A percentile compares a stretch with the other conserved stretches of the same genome.
These are phyloP conservation scores for Alligator mississippiensis DNA, from an alignment of 2,113 vertebrate species.

Conservation along the genomic window DNA sequence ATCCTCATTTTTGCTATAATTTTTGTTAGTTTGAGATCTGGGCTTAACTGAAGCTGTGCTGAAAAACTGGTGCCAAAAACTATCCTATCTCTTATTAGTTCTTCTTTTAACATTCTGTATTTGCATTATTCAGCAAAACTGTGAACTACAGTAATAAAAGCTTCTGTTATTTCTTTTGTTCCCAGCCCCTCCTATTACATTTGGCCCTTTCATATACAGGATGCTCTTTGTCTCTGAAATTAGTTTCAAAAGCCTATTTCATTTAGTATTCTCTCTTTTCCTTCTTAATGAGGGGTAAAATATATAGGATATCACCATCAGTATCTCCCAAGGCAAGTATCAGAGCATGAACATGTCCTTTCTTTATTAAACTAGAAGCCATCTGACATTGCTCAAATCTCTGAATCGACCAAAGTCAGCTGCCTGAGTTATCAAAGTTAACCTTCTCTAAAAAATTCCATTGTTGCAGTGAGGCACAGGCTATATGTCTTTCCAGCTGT, in stretches of 20 bases:
- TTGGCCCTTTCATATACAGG: conserved; percentile 52
- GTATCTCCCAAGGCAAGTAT: too few species aligned
- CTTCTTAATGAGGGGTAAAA: too few species aligned
- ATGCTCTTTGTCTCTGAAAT: conserved; percentile 38
- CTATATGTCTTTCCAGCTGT: too few species aligned
- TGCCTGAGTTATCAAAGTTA: too few species aligned
- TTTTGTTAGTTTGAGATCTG: background rate
- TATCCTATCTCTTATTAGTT: conserved; percentile 56
- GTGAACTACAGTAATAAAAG: conserved; percentile 63
- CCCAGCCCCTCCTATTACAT: conserved; percentile 56
- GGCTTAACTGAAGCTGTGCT: background rate
- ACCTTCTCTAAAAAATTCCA: too few species aligned
- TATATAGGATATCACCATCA: too few species aligned
- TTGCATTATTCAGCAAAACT: conserved; percentile 67
- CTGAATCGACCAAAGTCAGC: too few species aligned
- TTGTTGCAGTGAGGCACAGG: too few species aligned
- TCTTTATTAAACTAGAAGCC: too few species aligned
- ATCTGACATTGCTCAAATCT: too few species aligned
- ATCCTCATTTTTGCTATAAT: conserved; percentile 25
- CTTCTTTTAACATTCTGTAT: conserved; percentile 51
- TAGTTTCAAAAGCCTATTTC: background rate
- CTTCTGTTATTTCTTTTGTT: conserved; percentile 55
- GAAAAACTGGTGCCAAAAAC: conserved; percentile 51
- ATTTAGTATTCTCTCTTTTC: too few species aligned
- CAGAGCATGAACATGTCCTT: too few species aligned